phyloP scores from a whole-genome alignment of 2,888 invertebrate genomes.

The Schrankia costaestrigalis region DNA sequence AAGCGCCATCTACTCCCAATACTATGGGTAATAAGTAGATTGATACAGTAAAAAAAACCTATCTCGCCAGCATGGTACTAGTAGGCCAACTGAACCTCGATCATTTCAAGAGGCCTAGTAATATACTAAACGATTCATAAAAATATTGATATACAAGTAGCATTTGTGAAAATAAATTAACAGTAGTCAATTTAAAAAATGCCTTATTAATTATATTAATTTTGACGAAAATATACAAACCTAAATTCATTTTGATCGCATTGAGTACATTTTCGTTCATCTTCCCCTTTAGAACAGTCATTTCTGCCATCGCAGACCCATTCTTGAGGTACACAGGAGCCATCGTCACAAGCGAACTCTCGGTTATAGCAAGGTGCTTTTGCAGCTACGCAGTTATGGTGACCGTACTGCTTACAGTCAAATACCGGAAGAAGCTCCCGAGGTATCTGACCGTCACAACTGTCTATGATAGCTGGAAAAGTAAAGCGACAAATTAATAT shows the following conservation, averaged over 20 bases:
- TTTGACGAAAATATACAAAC: conserved; percentile 36
- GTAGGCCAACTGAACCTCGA: too few relatives aligned
- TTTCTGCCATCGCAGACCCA: conserved; percentile 83
- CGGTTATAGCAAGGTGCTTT: conserved; percentile 71
- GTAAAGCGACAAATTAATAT: too few relatives aligned
- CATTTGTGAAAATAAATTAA: too few relatives aligned
- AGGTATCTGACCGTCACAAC: conserved; percentile 82
- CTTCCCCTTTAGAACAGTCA: conserved; percentile 83
- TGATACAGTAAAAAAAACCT: too few relatives aligned
- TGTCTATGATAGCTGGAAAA: conserved; percentile 80
- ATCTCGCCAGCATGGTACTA: too few relatives aligned
- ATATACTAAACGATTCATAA: too few relatives aligned
- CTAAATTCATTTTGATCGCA: conserved; percentile 62
- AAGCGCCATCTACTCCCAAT: too few relatives aligned
- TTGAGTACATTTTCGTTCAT: conserved; percentile 77
- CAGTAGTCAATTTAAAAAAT: too few relatives aligned
- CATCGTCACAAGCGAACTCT: conserved; percentile 81
- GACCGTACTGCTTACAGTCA: conserved; percentile 82
- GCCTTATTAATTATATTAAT: not conserved
- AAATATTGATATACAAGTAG: too few relatives aligned
- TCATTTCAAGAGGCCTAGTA: too few relatives aligned
- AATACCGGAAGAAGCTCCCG: conserved; percentile 79
- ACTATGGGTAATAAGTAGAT: too few relatives aligned
- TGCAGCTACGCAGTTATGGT: conserved; percentile 78
- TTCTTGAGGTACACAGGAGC: conserved; percentile 81